A percentile compares a stretch with the other conserved stretches of the same genome.
These are phyloP conservation scores for Rugalucina vietnamica DNA, from an alignment of 2,888 invertebrate genomes.

Conservation along the genomic window DNA sequence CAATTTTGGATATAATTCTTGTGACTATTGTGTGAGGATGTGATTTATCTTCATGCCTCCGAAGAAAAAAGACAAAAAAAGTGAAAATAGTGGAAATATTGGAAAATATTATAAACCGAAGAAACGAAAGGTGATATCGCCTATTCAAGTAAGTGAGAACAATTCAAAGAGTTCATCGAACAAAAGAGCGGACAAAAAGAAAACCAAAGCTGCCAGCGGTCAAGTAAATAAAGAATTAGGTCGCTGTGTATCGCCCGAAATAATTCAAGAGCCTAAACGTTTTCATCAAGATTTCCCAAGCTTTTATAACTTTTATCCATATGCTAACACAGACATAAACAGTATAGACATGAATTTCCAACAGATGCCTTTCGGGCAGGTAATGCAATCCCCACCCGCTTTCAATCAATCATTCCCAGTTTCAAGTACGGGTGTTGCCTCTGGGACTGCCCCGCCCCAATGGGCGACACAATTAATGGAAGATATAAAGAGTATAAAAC, in stretches of 20 bases:
- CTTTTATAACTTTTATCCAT: not conserved
- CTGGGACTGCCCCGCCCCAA: not conserved
- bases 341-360: not conserved
- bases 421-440: not conserved
- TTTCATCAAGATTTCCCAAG: not conserved
- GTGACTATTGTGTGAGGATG: not conserved
- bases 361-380: not conserved
- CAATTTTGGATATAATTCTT: not conserved
- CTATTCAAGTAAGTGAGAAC: not conserved
- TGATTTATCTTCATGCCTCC: not conserved
- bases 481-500: slow-evolving; percentile 4
- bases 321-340: not conserved
- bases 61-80: not conserved
- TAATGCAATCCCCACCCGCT: not conserved
- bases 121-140: not conserved
- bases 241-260: not conserved
- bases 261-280: not conserved
- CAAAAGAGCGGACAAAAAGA: no score
- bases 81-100: no score
- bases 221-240: no score
- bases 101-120: not conserved
- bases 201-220: no score
- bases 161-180: not conserved
- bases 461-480: slow-evolving; percentile 16
- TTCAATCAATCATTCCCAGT: not conserved